phyloP scores from a whole-genome alignment of 2,888 invertebrate species.

The Diadegma fenestrale region DNA sequence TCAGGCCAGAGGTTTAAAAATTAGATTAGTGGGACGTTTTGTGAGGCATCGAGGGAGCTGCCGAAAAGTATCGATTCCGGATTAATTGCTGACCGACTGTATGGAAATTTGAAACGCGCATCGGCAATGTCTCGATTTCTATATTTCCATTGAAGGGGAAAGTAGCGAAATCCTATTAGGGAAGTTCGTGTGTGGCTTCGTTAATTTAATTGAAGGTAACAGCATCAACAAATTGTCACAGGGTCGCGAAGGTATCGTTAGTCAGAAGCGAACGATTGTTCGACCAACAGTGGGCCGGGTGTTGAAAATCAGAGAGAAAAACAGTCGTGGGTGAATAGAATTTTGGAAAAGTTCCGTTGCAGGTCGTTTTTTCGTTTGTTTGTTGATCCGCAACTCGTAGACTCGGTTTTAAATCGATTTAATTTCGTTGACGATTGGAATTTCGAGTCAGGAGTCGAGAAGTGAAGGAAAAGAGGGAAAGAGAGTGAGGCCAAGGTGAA shows the following conservation, averaged over 20 bases:
- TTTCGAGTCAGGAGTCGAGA: not conserved
- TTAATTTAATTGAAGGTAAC: constrained; percentile 82
- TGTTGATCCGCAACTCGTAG: constrained; percentile 2
- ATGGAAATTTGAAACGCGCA: not conserved
- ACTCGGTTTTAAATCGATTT: not conserved
- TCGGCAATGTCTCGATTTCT: constrained; percentile 59
- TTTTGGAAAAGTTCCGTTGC: constrained; percentile 28
- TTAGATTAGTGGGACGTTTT: not conserved
- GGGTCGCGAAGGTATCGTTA: constrained; percentile 70
- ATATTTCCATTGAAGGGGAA: constrained; percentile 75
- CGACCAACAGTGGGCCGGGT: constrained; percentile 34
- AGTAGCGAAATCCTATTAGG: constrained; percentile 79
- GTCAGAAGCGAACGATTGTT: constrained; percentile 53
- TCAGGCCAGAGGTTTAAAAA: not conserved
- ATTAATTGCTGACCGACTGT: not conserved
- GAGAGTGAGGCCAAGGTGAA: not conserved
- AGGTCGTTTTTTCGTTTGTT: constrained; percentile 52
- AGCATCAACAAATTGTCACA: constrained; percentile 80
- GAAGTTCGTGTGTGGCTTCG: constrained; percentile 79
- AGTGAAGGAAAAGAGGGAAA: not conserved
- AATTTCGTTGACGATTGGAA: not conserved
- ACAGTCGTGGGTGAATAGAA: constrained; percentile 50
- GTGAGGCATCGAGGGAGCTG: not conserved
- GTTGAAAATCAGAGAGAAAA: not conserved
- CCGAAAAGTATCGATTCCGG: not conserved